A percentile compares a stretch with the other conserved stretches of the same genome.
Conservation (phyloP, 30 jellyfish, hydroid and myxozoan species). For the Aurelia sp. region DNA sequence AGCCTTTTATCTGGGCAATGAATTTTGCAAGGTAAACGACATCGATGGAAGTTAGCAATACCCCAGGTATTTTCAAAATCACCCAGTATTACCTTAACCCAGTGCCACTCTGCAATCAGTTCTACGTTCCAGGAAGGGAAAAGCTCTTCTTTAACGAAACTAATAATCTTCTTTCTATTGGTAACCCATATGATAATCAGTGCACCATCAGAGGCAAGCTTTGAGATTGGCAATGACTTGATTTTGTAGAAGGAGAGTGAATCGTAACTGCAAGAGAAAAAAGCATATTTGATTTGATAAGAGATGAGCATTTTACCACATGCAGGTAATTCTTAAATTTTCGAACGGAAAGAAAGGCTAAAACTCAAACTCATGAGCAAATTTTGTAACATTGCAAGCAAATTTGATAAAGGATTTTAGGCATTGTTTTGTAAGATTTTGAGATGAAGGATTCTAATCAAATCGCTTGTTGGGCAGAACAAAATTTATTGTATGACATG, state of each 20-base stretch:
- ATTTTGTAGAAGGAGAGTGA: constrained; percentile 52
- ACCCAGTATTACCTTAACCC: constrained; percentile 80
- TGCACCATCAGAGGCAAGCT: constrained; percentile 37
- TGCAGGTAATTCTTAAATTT: not conserved
- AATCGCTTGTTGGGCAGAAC: too few species aligned
- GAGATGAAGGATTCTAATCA: too few species aligned
- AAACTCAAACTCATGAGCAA: too few species aligned
- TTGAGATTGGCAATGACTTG: constrained; percentile 72
- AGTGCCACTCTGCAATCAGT: constrained; percentile 85
- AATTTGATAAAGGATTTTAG: too few species aligned
- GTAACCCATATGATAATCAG: constrained; percentile 89
- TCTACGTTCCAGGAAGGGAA: constrained; percentile 77
- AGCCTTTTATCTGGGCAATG: too few species aligned
- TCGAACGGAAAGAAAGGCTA: too few species aligned
- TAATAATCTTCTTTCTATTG: constrained; percentile 67
- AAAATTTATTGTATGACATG: too few species aligned
- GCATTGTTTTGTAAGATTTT: too few species aligned
- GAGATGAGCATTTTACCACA: not conserved
- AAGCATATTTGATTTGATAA: not conserved
- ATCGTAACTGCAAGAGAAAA: constrained; percentile 47
- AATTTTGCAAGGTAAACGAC: not conserved
- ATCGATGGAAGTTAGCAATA: not conserved
- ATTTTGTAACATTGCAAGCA: too few species aligned
- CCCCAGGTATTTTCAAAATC: too few species aligned
- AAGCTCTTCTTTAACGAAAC: constrained; percentile 72